These are phyloP conservation scores for Carduelis carduelis DNA, from an alignment of 2,797 vertebrate species.

Conservation along the genomic window DNA sequence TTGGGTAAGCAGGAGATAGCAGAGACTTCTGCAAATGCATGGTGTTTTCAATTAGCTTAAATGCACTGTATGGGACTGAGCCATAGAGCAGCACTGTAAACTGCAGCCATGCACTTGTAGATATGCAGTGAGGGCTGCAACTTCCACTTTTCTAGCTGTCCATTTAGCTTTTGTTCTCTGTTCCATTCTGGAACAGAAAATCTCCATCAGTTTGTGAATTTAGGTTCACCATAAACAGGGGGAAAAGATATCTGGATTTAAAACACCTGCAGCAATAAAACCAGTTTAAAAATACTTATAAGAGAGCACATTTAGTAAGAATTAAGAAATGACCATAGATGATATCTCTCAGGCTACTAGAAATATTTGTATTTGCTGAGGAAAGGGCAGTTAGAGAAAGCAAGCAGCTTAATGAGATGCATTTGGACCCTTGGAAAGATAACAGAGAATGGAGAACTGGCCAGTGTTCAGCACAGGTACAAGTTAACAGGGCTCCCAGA, in stretches of 20 bases:
- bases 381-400: background rate
- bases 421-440: background rate
- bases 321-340: background rate
- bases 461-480: background rate
- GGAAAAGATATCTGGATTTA: background rate
- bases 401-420: background rate
- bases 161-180: background rate
- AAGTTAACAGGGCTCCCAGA: background rate
- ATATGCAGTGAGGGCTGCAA: background rate
- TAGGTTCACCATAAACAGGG: background rate
- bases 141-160: background rate
- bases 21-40: background rate
- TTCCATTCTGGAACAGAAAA: background rate
- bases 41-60: background rate
- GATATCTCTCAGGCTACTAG: background rate
- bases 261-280: background rate
- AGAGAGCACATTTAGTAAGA: background rate
- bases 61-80: background rate
- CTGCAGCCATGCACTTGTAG: background rate
- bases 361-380: background rate
- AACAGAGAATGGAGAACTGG: background rate
- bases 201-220: background rate
- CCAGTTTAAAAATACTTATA: background rate
- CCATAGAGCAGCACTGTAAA: background rate
- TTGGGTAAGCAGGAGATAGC: background rate